phyloP scores from a whole-genome alignment of 2,113 vertebrate species.

The Pipra filicauda region DNA sequence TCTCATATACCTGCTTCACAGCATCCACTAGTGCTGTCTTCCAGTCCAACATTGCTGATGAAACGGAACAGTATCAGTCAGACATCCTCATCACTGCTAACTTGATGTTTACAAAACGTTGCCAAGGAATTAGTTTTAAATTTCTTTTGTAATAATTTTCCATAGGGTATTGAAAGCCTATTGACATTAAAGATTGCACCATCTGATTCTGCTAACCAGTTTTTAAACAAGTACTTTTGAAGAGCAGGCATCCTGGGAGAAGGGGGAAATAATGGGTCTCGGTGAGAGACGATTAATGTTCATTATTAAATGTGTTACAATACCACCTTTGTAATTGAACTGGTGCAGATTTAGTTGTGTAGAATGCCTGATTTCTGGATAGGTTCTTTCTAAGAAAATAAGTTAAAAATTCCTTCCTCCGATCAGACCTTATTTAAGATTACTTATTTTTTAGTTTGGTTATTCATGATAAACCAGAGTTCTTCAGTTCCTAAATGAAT shows the following conservation, averaged over 20 bases:
- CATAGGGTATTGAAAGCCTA: background rate
- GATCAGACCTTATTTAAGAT: background rate
- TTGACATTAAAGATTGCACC: background rate
- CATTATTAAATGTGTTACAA: background rate
- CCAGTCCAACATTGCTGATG: background rate
- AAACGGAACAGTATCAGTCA: background rate
- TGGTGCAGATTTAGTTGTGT: background rate
- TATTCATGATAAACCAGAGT: background rate
- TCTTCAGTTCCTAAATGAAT: background rate
- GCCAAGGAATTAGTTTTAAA: background rate
- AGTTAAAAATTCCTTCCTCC: background rate
- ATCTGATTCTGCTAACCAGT: background rate
- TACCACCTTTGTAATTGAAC: background rate
- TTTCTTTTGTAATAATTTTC: background rate
- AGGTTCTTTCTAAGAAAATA: background rate
- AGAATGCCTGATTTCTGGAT: background rate
- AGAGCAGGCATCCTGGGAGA: background rate
- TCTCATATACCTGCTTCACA: background rate
- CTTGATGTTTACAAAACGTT: background rate
- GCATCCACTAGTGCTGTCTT: background rate
- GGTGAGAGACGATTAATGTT: background rate
- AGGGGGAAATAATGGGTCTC: background rate
- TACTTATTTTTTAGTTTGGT: conserved; percentile 3
- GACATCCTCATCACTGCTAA: background rate
- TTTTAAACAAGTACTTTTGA: background rate